Evolutionary conservation across 1,140 invertebrate genomes (phyloP).

Genomic region (Cyrtorhinus lividipennis): DNA sequence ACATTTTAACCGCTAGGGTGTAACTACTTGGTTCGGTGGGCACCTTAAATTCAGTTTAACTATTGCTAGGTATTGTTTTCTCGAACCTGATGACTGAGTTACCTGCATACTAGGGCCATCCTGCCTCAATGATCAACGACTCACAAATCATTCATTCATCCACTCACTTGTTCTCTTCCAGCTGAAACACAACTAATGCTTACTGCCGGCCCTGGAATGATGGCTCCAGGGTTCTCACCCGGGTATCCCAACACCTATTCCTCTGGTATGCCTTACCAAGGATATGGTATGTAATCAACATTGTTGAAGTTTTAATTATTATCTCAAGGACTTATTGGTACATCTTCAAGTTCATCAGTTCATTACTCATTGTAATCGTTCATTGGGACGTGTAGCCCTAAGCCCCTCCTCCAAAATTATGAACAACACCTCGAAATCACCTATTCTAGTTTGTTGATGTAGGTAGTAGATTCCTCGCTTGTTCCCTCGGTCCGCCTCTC

Average conservation of each 20-base stretch:
- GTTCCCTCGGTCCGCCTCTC: too few relatives aligned
- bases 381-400: neutral
- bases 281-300: constrained; percentile 44
- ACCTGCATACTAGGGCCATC: too few relatives aligned
- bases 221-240: constrained; percentile 39
- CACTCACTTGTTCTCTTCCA: too few relatives aligned
- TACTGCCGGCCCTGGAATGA: constrained; percentile 73
- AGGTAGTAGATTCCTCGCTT: neutral
- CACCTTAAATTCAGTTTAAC: too few relatives aligned
- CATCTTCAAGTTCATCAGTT: neutral
- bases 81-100: too few relatives aligned
- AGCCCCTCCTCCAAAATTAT: neutral
- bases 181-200: constrained; percentile 90
- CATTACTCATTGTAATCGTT: neutral
- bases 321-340: neutral
- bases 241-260: constrained; percentile 37
- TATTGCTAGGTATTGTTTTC: too few relatives aligned
- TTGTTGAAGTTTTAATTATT: neutral
- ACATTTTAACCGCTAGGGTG: too few relatives aligned
- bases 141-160: too few relatives aligned
- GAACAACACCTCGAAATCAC: neutral
- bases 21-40: too few relatives aligned
- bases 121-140: too few relatives aligned
- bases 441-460: neutral
- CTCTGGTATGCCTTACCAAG: constrained; percentile 47